A percentile compares a stretch with the other conserved stretches of the same genome.
phyloP scores from a whole-genome alignment of 2,888 invertebrate genomes.

The Trachelus iudaicus region DNA sequence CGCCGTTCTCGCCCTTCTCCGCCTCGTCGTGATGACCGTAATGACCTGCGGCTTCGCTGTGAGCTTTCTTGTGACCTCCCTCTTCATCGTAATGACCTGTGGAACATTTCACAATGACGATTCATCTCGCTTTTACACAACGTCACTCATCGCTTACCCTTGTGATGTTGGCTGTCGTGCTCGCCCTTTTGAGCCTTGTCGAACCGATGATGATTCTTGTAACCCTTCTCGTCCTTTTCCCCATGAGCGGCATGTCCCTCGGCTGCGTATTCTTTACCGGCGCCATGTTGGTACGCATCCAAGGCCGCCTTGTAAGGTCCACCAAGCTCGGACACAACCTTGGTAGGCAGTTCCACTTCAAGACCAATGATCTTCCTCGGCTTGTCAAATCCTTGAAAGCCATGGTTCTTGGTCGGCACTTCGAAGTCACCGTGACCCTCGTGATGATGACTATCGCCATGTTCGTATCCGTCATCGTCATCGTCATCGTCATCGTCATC shows the following conservation, averaged over 20 bases:
- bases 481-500: constrained; percentile 25
- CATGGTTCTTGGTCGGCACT: constrained; percentile 11
- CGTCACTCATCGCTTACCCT: constrained; percentile 43
- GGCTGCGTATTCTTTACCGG: constrained; percentile 68
- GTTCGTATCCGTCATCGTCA: constrained; percentile 22
- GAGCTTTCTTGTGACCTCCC: constrained; percentile 69
- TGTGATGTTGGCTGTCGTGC: constrained; percentile 69
- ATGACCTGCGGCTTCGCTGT: constrained; percentile 69
- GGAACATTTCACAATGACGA: constrained; percentile 6
- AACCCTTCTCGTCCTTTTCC: constrained; percentile 71
- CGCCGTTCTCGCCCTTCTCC: constrained; percentile 70
- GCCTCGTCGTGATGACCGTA: constrained; percentile 70
- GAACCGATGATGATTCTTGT: constrained; percentile 68
- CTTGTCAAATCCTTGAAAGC: not conserved
- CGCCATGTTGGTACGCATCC: constrained; percentile 55
- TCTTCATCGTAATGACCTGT: constrained; percentile 68
- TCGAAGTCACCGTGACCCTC: constrained; percentile 8
- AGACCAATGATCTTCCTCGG: not conserved
- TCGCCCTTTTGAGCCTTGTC: constrained; percentile 71
- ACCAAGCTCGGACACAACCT: constrained; percentile 4
- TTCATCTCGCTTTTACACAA: not conserved
- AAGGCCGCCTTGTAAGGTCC: not conserved
- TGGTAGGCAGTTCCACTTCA: not conserved
- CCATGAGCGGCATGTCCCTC: constrained; percentile 69
- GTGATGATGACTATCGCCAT: constrained; percentile 20